Evolutionary conservation across 2,113 vertebrate genomes (phyloP), one percentile per base, ranked within the genome.

Genomic region (Thomomys bottae): DNA sequence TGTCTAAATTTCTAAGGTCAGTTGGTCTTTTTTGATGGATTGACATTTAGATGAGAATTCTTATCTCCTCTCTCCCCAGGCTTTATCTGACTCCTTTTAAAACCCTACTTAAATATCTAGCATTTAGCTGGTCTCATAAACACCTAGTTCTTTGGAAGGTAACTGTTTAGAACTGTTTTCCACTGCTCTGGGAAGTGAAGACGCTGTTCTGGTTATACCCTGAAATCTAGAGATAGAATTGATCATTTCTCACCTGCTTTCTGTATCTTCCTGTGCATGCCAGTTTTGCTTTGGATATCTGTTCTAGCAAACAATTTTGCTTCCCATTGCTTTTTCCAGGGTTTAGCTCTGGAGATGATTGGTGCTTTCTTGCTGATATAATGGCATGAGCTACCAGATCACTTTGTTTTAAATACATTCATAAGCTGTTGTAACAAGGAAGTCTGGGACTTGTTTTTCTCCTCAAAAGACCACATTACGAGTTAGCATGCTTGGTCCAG

Each of bases 81-180:
- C 97, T 97, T 96, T 96, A 93, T 97, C 96, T 96, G 97, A 92
- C 95, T 97, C 95, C 89, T 97, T 96, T 95, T 97, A 94, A 97
- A 97, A 96, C 94, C 95, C 86, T 90, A 0, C 0, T 88, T 93
- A 91, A 95, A 84, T 0, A 0, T 57, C 18, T 93, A 95, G 82
- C 66, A 77, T 91, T 77, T 97, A 57, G 95, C 66, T 96, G 76
- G 45, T 73, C 49, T 90, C 34, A 32, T 95, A 80, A 34, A 75
- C 94, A 9, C 54, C 57, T 17, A 84, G 54, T 83, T 78, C 80
- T 91, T 84, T 83, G 57, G 57, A 88, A 83, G 23, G 1, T 4
- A 45, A 36, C 18, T 67, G 5, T 57, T 26, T 76, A 11, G 8
- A 36, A 49, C 26, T 67, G 21, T 92, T 89, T 72, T 61, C 92